Base-by-base conservation (phyloP, 2,797 vertebrate species). In the Ibycter americanus region DNA sequence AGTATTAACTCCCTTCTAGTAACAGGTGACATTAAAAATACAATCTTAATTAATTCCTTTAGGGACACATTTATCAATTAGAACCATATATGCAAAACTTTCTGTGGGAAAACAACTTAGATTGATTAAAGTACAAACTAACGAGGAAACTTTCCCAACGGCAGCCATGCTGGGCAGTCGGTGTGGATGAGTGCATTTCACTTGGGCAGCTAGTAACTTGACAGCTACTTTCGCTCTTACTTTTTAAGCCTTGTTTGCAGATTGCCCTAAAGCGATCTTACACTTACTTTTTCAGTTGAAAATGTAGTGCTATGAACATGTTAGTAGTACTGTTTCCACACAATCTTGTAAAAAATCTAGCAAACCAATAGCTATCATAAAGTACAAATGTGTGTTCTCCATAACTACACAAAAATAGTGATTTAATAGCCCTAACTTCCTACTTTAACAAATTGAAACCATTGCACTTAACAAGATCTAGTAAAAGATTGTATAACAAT, bases 391-490 rank as follows among this genome's bases (percentile, higher is more conserved):
- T 2, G 9, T 49, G 16, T 67, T 96, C 92, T 87, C 47, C 58
- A 62, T 68, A 87, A 89, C 92, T 87, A 84, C 46, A 77, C 4
- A 81, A 59, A 79, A 92, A 87, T 72, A 0, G 4, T 67, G 9
- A 90, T 89, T 80, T 90, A 87, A 56, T 55, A 67, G 34, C n/a
- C 26, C 32, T 92, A 76, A 71, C 87, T 95, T 96, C 86, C 54
- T 91, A 47, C 31, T 91, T 96, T 61, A 93, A 94, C 40, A 92
- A 88, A 78, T 84, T 89, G 76, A 96, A 97, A 91, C 46, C 70
- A 89, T 54, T 27, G 15, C 72, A 90, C 31, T 84, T 85, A 89
- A 90, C 49, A 77, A 52, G 46, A 90, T 58, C 74, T 81, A 83
- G 54, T 83, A 84, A 74, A 47, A 82, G 22, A 87, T 49, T 42